Conservation (phyloP, 2,113 vertebrate species). For the Bagarius yarrelli region DNA sequence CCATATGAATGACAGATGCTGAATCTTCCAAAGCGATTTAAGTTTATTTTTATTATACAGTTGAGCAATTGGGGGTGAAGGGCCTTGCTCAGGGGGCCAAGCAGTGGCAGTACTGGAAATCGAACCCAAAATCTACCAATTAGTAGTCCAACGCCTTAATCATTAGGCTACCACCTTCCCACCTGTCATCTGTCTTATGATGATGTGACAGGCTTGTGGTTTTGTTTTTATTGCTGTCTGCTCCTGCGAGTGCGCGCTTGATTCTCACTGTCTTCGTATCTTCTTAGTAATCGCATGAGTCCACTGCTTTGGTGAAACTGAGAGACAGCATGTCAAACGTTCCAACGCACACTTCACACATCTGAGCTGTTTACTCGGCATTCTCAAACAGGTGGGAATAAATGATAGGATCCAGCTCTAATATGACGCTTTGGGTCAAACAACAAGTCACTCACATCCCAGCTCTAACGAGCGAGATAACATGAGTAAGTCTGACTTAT, state of each 20-base stretch:
- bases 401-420: constrained; percentile 2
- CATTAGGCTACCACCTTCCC: too few relatives aligned
- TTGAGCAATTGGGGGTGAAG: too few relatives aligned
- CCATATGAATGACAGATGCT: too few relatives aligned
- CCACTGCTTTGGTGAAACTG: not conserved
- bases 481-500: not conserved
- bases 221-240: not conserved
- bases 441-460: not conserved
- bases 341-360: constrained; percentile 19
- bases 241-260: not conserved
- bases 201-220: not conserved
- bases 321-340: constrained; percentile 30
- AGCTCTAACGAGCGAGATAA: not conserved
- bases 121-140: too few relatives aligned
- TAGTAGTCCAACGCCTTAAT: too few relatives aligned
- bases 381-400: constrained; percentile 13
- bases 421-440: not conserved
- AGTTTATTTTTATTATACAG: too few relatives aligned
- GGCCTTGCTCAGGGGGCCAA: too few relatives aligned
- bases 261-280: not conserved
- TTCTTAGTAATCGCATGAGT: not conserved
- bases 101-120: too few relatives aligned
- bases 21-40: too few relatives aligned
- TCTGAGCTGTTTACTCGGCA: constrained; percentile 8
- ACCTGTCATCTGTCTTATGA: not conserved